A percentile compares a stretch with the other conserved stretches of the same genome.
These are phyloP conservation scores for Hyperoplus immaculatus DNA, from an alignment of 2,797 vertebrate genomes.

Conservation along the genomic window DNA sequence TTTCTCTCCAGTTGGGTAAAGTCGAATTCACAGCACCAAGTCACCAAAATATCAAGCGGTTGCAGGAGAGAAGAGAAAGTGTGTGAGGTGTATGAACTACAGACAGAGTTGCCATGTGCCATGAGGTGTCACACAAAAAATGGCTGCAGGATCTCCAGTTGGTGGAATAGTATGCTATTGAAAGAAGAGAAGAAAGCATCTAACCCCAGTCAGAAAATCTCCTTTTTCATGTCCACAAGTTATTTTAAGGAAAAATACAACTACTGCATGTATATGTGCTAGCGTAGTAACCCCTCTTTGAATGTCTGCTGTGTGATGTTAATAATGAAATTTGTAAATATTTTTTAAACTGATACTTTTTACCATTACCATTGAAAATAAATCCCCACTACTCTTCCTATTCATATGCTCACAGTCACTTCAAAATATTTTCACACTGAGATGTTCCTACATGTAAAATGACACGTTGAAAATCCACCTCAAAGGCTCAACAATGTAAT, in stretches of 20 bases:
- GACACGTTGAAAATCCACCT: background rate
- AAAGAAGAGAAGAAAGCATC: background rate
- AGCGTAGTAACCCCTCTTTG: background rate
- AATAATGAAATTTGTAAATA: background rate
- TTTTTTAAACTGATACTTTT: background rate
- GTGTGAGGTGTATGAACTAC: background rate
- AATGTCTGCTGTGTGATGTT: background rate
- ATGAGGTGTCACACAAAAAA: slow-evolving; percentile 13
- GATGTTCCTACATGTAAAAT: background rate
- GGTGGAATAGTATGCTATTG: background rate
- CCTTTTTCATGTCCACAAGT: background rate
- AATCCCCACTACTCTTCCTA: background rate
- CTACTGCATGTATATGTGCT: background rate
- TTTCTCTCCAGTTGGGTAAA: background rate
- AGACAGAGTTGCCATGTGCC: background rate
- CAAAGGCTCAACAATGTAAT: background rate
- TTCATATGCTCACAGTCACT: background rate
- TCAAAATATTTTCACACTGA: background rate
- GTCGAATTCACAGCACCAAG: slow-evolving; percentile 6
- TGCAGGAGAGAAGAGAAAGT: slow-evolving; percentile 9
- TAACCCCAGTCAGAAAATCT: background rate
- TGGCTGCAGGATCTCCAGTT: background rate
- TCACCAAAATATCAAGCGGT: background rate
- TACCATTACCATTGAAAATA: background rate
- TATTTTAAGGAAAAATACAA: background rate